Evolutionary conservation across 1,140 invertebrate genomes (phyloP), one percentile per base, ranked within the genome.

Genomic region (Plutomurus gul): DNA sequence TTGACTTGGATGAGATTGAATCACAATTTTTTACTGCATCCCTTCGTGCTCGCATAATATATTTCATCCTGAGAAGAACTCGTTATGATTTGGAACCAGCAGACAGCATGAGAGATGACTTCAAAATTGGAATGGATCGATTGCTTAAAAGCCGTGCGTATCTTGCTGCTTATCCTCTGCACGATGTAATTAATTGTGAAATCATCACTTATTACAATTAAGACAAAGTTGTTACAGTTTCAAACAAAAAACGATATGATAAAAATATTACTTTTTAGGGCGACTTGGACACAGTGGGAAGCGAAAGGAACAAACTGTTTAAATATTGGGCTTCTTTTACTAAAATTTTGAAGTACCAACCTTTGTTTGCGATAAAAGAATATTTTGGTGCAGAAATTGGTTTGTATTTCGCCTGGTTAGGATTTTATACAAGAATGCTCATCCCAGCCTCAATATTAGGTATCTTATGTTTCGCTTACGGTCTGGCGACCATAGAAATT

Each of bases 21-120:
- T 89, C 92, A 18, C 91, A 92, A 70, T 97, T 98, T 87, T 97
- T 97, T 87, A 93, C 92, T 11, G 90, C 93, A 4, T 33, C 76
- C 6, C 93, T 95, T 75, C 90, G 94, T 51, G 94, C 95, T 30
- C 89, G 94, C 72, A 94, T 98, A 65, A 92, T 96, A 0, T 94
- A 97, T 86, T 97, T 96, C 86, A 96, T 98, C 83, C 87, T 98
- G 79, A 92, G 96, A 85, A 88, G 96, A 49, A 95, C 96, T 86
- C 90, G 91, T 83, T 97, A 95, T 86, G 89, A 90, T 3, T n/a
- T 11, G 16, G 22, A 65, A 27, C 56, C 56, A n/a, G 56, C 56
- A 0, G 87, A 91, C 7, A 88, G 90, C 47, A 84, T 85, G 37
- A 84, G 85, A n/a, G 90, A 93, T 84, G 90, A 92, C 85, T 92